phyloP scores from a whole-genome alignment of 2,113 vertebrate genomes.

The Dasyprocta punctata region DNA sequence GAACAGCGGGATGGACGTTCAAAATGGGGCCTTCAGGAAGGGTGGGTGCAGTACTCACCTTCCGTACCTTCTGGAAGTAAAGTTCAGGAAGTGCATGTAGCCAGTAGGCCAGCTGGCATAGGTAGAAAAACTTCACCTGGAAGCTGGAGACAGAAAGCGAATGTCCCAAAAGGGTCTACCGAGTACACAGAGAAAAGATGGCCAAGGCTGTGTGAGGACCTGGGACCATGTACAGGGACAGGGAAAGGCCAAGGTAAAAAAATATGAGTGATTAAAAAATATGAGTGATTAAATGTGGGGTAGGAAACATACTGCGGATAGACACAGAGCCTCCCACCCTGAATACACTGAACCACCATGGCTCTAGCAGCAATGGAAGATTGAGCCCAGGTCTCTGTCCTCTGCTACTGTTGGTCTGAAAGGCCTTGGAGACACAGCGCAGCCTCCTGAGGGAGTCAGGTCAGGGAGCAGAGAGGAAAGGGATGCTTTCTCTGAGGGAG shows the following conservation, averaged over 20 bases:
- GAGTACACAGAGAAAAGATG: not conserved
- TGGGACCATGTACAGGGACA: not conserved
- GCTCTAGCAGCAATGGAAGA: rapidly evolving
- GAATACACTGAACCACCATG: rapidly evolving
- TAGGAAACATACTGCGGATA: rapidly evolving
- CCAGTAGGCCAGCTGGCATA: slow-evolving; percentile 98
- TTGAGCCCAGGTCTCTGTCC: no score
- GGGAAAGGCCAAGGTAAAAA: rapidly evolving
- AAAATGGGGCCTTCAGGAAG: rapidly evolving
- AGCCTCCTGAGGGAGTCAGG: rapidly evolving
- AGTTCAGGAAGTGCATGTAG: slow-evolving; percentile 96
- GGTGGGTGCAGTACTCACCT: slow-evolving; percentile 88
- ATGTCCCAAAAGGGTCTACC: no score
- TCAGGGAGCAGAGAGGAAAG: not conserved
- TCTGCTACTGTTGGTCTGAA: not conserved
- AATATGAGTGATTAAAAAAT: no score
- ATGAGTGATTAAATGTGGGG: not conserved
- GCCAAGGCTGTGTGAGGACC: not conserved
- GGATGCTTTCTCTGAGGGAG: not conserved
- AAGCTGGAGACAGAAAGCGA: slow-evolving; percentile 87
- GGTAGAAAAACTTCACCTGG: slow-evolving; percentile 99
- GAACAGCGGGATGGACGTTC: no score
- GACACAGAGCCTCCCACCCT: rapidly evolving
- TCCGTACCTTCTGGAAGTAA: slow-evolving; percentile 99
- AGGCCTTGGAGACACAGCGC: not conserved